Evolutionary conservation across 2,888 invertebrate genomes (phyloP), one percentile per base, ranked within the genome.

Genomic region (Mermis nigrescens): DNA sequence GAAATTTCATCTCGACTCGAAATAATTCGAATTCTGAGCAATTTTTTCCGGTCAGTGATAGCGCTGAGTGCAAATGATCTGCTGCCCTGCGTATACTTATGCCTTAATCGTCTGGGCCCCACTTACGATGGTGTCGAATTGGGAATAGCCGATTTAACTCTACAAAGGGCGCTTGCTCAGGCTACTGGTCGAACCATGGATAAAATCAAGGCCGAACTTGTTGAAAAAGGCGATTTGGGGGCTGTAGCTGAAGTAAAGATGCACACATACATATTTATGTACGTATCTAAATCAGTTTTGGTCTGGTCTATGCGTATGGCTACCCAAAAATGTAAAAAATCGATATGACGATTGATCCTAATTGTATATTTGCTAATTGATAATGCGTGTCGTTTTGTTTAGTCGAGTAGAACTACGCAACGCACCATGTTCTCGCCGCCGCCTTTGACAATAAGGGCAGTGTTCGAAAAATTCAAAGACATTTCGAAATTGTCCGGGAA

Each of bases 71-170:
- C 92, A 0, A 80, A 83, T n/a, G 94, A 98, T 74, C 77, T 98
- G 61, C 72, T 91, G 59, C 82, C 86, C 0, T 87, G 88, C 66
- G 81, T 98, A 24, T 95, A 98, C 74, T 76, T 98, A 64, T 91
- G 91, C 69, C 79, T 95, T n/a, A 98, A 98, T 75, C 85, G 86
- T 74, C 76, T 98, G 52, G 94, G 89, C 0, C 95, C 98, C 0
- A 88, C 92, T 0, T 94, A 92, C 73, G 87, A 91, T 74, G 94
- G 90, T 77, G 67, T 87, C 29, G 89, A 90, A 73, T 75, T 88
- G 68, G 95, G 95, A n/a, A 82, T 91, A 57, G 95, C 95, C 0
- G 95, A 98, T 70, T 85, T 84, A 0, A 84, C 85, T 64, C 77
- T 98, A 56, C 86, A 92, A 83, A 92, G 91, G 77, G 89, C 91